Evolutionary conservation across 92 coral and sea anemone genomes (phyloP).

Genomic region (Pocillopora meandrina): DNA sequence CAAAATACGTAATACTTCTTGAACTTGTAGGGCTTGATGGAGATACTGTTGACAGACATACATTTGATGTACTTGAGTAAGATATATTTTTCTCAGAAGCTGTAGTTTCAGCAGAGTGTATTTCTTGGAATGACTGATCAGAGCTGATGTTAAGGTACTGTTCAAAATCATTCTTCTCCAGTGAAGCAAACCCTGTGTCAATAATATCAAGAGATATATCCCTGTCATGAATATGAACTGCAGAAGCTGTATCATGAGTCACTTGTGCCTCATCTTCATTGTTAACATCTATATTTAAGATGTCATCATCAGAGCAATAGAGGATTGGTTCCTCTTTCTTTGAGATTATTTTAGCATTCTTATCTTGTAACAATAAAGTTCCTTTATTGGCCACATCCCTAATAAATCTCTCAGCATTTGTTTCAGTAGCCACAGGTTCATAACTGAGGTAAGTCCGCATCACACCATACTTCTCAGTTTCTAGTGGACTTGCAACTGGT

Average conservation of each 20-base stretch:
- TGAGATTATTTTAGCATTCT: neutral
- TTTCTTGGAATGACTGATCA: constrained; percentile 3
- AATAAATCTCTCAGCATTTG: constrained; percentile 10
- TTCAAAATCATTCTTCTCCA: constrained; percentile 1
- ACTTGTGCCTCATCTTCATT: neutral
- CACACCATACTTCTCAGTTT: constrained; percentile 17
- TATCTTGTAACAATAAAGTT: neutral
- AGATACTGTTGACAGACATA: constrained; percentile 44
- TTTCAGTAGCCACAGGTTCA: constrained; percentile 41
- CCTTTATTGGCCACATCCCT: neutral
- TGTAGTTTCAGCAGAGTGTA: constrained; percentile 1
- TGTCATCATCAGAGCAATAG: constrained; percentile 3
- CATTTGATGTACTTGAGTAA: neutral
- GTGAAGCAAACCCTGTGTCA: constrained; percentile 1
- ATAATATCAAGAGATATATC: constrained; percentile 9
- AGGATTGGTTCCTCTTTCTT: neutral
- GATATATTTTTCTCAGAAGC: constrained; percentile 21
- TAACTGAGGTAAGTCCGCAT: constrained; percentile 78
- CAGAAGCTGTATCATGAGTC: neutral
- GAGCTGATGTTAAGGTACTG: constrained; percentile 7
- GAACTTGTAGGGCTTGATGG: constrained; percentile 53
- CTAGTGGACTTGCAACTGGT: constrained; percentile 1
- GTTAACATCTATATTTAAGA: neutral
- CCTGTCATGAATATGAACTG: neutral
- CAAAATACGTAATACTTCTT: constrained; percentile 44